Evolutionary conservation across 2,113 vertebrate species (phyloP).

Genomic region (Suncus etruscus): DNA sequence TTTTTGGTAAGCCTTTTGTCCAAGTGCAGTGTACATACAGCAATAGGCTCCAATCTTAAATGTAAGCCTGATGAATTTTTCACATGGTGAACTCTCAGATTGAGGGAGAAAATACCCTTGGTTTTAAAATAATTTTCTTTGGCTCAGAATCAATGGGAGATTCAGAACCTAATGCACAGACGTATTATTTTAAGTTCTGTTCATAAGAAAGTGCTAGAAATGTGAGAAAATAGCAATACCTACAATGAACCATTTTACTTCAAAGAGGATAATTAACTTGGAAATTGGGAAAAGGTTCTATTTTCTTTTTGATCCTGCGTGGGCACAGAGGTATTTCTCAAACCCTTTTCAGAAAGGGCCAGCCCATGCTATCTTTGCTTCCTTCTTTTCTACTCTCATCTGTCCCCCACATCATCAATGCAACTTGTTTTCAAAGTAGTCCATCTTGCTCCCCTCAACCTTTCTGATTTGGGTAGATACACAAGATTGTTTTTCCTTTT

Average conservation of each 20-base stretch:
- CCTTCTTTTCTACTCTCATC: background rate
- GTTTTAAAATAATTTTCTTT: constrained; percentile 37
- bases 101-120: background rate
- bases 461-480: background rate
- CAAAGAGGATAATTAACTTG: constrained; percentile 16
- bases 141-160: constrained; percentile 26
- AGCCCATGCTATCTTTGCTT: background rate
- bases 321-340: background rate
- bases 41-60: background rate
- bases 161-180: constrained; percentile 4
- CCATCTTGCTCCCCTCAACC: background rate
- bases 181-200: constrained; percentile 30
- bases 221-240: constrained; percentile 28
- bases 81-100: background rate
- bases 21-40: background rate
- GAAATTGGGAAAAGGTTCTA: background rate
- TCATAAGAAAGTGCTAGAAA: constrained; percentile 30
- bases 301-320: background rate
- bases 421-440: background rate
- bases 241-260: constrained; percentile 37
- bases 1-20: background rate
- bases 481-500: too few relatives aligned
- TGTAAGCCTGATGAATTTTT: constrained; percentile 1
- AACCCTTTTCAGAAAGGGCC: background rate
- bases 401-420: background rate